Evolutionary conservation across 1,140 invertebrate genomes (phyloP), one percentile per base, ranked within the genome.

Genomic region (Musca vetustissima): DNA sequence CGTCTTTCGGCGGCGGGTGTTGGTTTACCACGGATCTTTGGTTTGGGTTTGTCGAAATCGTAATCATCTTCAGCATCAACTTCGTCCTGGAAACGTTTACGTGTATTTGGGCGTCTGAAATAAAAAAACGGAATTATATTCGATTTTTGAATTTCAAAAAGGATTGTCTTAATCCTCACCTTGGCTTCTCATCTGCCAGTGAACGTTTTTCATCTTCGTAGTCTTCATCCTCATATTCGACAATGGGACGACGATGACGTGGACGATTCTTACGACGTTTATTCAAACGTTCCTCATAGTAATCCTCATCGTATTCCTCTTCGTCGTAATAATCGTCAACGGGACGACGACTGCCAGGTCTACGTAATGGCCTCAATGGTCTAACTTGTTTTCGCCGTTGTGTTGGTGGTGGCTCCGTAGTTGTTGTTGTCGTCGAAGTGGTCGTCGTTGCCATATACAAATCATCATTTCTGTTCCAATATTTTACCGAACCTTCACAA

Each of bases 381-480:
- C 82, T 71, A 78, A 78, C 80, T 57, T 9, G 49, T 1, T 67
- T 71, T 3, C 73, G 70, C 1, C 74, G 65, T 25, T 76, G 69
- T 0, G 78, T 78, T n/a, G 79, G 73, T 1, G 84, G 83, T 11
- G 85, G 73, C 15, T 79, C 74, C 0, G 84, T 84, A 1, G 82
- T 79, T 36, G 86, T 85, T 0, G 86, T 87, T 1, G 85, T 87
- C 1, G 87, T 86, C 0, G 85, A 84, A 0, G 85, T 82, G 1
- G 90, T 88, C 0, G 89, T 87, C 0, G 89, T 86, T 0, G 89
- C 87, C 83, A 93, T 87, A 80, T 96, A 96, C 0, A 96, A 85
- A 7, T 90, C 93, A 73, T 96, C 92, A 82, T 96, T 96, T 73
- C 93, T 91, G 79, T 90, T 90, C 86, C 88, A 96, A 79, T 92